These are phyloP conservation scores for Xyliphius kryptos DNA, from an alignment of 2,113 vertebrate genomes.

Conservation along the genomic window DNA sequence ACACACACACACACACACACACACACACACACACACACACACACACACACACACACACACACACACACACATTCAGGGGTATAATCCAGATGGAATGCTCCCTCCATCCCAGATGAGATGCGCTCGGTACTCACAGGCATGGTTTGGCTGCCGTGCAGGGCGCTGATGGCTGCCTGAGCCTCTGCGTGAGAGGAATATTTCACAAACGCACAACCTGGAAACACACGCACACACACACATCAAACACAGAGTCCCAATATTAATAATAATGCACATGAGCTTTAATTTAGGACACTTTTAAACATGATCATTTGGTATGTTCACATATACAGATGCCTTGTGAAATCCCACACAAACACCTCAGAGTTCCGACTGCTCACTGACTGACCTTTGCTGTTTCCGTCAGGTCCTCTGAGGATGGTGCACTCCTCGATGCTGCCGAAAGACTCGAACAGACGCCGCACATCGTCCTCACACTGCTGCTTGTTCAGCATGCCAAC, in stretches of 20 bases:
- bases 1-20: constrained; percentile 4
- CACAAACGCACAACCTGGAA: constrained; percentile 90
- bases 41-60: constrained; percentile 23
- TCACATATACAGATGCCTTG: no score
- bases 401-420: constrained; percentile 91
- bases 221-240: constrained; percentile 20
- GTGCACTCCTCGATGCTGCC: constrained; percentile 97
- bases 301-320: no score
- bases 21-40: constrained; percentile 73
- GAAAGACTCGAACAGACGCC: constrained; percentile 92
- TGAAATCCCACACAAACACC: no score
- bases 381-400: constrained; percentile 93
- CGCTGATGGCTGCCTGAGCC: constrained; percentile 90
- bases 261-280: no score
- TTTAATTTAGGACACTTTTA: no score
- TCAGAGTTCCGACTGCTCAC: no score
- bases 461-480: constrained; percentile 94
- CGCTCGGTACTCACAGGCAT: constrained; percentile 83
- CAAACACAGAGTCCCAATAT: no score
- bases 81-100: constrained; percentile 10
- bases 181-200: constrained; percentile 91
- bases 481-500: constrained; percentile 99
- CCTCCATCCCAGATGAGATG: constrained; percentile 12
- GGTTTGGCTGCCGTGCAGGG: constrained; percentile 92
- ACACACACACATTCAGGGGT: constrained; percentile 11